A percentile compares a stretch with the other conserved stretches of the same genome.
Evolutionary conservation across 1,140 invertebrate genomes (phyloP).

Genomic region (Pentalonia nigronervosa): DNA sequence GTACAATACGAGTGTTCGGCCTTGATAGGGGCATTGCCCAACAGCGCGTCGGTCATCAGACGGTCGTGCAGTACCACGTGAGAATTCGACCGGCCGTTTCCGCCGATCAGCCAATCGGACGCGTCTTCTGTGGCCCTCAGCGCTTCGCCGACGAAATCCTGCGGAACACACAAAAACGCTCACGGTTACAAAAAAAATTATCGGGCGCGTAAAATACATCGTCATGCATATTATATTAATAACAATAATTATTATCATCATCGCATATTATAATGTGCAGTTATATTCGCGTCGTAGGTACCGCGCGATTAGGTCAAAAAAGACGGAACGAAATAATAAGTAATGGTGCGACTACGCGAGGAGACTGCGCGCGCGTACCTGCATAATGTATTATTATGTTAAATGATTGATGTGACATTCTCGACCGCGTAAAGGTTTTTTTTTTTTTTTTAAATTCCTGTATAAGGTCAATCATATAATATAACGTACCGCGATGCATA

Average conservation of each 20-base stretch:
- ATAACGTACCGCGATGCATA: background rate
- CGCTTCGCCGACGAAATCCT: slow-evolving; percentile 24
- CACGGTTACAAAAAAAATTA: background rate
- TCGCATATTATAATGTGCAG: too few relatives aligned
- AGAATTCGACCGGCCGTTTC: slow-evolving; percentile 58
- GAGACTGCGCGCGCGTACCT: too few relatives aligned
- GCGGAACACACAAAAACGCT: background rate
- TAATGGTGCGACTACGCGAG: background rate
- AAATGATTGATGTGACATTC: background rate
- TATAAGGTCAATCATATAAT: background rate
- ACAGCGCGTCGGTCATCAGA: slow-evolving; percentile 86
- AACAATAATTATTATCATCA: too few relatives aligned
- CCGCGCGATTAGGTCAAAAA: background rate
- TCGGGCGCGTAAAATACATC: too few relatives aligned
- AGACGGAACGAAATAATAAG: background rate
- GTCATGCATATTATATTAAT: too few relatives aligned
- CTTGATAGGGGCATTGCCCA: slow-evolving; percentile 79
- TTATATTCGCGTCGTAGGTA: background rate
- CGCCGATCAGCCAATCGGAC: slow-evolving; percentile 55
- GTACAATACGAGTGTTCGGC: slow-evolving; percentile 83
- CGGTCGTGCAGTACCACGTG: slow-evolving; percentile 82
- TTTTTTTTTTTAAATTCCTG: background rate
- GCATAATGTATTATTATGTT: background rate
- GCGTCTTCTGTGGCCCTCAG: slow-evolving; percentile 41
- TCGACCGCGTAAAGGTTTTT: background rate